Evolutionary conservation across 2,797 vertebrate species (phyloP).

Genomic region (Dendrocincla tyrannina): DNA sequence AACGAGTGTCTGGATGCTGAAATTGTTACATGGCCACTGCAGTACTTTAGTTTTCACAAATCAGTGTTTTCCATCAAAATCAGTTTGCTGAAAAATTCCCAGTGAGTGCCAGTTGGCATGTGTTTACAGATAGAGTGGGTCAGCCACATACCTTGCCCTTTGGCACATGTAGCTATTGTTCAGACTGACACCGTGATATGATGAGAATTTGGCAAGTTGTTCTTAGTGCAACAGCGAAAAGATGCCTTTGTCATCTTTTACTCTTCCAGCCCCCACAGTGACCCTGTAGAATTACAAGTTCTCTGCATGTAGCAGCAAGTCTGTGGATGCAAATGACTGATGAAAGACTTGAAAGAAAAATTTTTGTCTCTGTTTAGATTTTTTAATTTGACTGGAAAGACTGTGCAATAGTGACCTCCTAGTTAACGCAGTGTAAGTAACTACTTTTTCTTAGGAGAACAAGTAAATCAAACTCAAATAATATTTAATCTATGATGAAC

Average conservation of each 20-base stretch:
- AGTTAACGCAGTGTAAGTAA: neutral
- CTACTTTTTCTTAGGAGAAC: neutral
- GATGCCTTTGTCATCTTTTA: neutral
- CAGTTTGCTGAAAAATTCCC: neutral
- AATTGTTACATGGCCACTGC: neutral
- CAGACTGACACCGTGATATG: neutral
- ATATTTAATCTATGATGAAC: neutral
- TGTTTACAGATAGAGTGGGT: neutral
- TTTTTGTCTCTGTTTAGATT: neutral
- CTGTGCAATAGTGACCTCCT: neutral
- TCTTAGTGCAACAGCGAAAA: neutral
- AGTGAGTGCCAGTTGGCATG: neutral
- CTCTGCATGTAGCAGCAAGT: neutral
- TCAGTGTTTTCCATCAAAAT: constrained; percentile 31
- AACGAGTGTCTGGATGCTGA: neutral
- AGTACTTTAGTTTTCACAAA: constrained; percentile 7
- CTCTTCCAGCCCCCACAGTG: neutral
- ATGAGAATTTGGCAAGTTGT: neutral
- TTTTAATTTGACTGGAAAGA: neutral
- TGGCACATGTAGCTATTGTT: neutral
- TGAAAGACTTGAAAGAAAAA: neutral
- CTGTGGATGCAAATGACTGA: neutral
- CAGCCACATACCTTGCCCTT: neutral
- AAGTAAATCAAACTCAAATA: neutral
- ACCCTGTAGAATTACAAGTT: neutral